A percentile compares a stretch with the other conserved stretches of the same genome.
Conservation (phyloP, 2,113 vertebrate species). For the Hydropotes inermis region DNA sequence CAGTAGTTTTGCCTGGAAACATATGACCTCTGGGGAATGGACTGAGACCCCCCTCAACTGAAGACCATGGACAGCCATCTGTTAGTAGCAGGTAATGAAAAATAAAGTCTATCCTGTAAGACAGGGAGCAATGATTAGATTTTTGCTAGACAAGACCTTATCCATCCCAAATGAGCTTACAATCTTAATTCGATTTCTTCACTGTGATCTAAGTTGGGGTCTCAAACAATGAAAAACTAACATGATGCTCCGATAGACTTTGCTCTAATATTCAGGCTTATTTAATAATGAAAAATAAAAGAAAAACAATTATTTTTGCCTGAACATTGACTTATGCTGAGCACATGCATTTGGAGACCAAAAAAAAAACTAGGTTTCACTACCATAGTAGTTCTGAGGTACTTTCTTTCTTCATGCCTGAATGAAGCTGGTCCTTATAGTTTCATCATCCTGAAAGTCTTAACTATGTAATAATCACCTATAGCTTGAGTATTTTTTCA, state of each 20-base stretch:
- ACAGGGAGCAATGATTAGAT: background rate
- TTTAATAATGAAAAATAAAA: conserved; percentile 15
- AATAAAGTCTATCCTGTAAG: background rate
- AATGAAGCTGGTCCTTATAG: background rate
- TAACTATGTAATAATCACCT: background rate
- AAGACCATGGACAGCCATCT: background rate
- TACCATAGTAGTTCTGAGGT: background rate
- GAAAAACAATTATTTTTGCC: background rate
- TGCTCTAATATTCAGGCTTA: background rate
- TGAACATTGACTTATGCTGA: background rate
- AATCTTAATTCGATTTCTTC: conserved; percentile 30
- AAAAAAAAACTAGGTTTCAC: background rate
- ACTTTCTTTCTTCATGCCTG: background rate
- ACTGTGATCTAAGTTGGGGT: background rate
- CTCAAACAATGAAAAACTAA: background rate
- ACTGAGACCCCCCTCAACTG: accelerated
- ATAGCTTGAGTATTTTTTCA: background rate
- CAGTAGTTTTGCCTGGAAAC: background rate
- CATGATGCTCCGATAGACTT: background rate
- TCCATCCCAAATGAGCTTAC: conserved; percentile 15
- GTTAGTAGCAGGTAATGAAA: background rate
- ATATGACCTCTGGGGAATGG: background rate
- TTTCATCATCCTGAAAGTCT: background rate
- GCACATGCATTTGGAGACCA: background rate
- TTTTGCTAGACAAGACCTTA: background rate